A percentile compares a stretch with the other conserved stretches of the same genome.
Conservation (phyloP, 2,113 vertebrate genomes). For the Equus przewalskii region DNA sequence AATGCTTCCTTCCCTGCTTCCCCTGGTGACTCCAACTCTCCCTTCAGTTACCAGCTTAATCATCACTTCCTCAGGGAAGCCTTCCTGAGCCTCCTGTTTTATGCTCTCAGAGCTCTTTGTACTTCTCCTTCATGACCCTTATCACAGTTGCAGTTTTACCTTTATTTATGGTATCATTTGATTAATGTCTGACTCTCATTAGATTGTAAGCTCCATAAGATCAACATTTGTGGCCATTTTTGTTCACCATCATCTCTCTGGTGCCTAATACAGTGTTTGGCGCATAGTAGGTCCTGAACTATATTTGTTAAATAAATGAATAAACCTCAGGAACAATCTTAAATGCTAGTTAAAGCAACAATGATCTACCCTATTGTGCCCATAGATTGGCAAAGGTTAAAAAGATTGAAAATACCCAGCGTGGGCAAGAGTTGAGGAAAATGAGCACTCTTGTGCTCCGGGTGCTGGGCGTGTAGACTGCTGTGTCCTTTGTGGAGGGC, state of each 20-base stretch:
- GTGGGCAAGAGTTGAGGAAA: neutral
- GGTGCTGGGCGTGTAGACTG: neutral
- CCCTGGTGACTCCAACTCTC: neutral
- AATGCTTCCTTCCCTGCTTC: neutral
- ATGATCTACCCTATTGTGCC: constrained; percentile 27
- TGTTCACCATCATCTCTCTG: neutral
- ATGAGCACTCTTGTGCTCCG: neutral
- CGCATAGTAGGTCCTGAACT: constrained; percentile 29
- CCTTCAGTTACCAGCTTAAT: neutral
- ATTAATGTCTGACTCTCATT: constrained; percentile 43
- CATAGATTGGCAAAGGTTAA: constrained; percentile 55
- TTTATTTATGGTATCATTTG: neutral
- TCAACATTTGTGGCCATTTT: constrained; percentile 3
- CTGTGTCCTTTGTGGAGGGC: neutral
- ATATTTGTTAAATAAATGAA: constrained; percentile 66
- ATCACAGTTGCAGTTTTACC: neutral
- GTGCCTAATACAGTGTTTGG: constrained; percentile 32
- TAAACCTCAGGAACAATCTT: constrained; percentile 42
- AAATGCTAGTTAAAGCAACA: constrained; percentile 62
- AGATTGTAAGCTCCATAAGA: neutral
- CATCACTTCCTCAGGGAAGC: neutral
- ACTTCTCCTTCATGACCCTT: neutral
- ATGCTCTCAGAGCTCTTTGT: neutral
- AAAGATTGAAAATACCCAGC: constrained; percentile 58
- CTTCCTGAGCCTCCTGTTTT: neutral